Base-by-base conservation (phyloP, 2,113 vertebrate species). In the Seriola aureovittata region DNA sequence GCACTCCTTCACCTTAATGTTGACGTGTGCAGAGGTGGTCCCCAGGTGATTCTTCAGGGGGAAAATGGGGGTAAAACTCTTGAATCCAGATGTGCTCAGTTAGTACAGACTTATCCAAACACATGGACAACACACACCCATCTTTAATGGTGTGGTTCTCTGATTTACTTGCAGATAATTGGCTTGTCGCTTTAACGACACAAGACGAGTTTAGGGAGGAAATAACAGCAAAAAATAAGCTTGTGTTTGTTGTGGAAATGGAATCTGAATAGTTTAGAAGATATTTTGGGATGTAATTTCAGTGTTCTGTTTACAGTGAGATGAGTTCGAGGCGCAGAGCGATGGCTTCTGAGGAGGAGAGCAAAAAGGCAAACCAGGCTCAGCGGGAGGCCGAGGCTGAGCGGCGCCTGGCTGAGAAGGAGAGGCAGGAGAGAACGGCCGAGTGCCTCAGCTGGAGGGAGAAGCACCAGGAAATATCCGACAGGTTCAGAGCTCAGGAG, bases 381-480 rank as follows among this genome's bases (percentile, higher is more conserved):
- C 91, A 75, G 73, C 60, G 46, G 57, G 94, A 95, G 71, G 87
- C 90, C 0, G 92, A 96, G 74, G 93, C 87, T 1, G 91, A 90
- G 80, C 71, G 89, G 57, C 72, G 74, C 4, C 70, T 92, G 81
- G 83, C 88, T 0, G 91, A 95, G 78, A 63, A 75, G 44, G 92
- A 94, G 84, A 84, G 76, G 63, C 90, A 92, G 81, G 93, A 96
- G 29, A 85, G 86, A 3, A 73, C 71, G 10, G 87, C 80, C 0
- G 93, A 96, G 93, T 88, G 93, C 29, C 92, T 91, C 3, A 81
- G 77, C 75, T 95, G 93, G 94, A 91, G 91, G 66, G 78, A 91
- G 85, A 95, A 94, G 80, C 90, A 95, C 71, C 89, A 87, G 54
- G 74, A 55, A 62, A 44, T 92, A 1, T 76, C 85, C 2, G 86